Evolutionary conservation across 2,113 vertebrate genomes (phyloP).

Genomic region (Ovibos moschatus): DNA sequence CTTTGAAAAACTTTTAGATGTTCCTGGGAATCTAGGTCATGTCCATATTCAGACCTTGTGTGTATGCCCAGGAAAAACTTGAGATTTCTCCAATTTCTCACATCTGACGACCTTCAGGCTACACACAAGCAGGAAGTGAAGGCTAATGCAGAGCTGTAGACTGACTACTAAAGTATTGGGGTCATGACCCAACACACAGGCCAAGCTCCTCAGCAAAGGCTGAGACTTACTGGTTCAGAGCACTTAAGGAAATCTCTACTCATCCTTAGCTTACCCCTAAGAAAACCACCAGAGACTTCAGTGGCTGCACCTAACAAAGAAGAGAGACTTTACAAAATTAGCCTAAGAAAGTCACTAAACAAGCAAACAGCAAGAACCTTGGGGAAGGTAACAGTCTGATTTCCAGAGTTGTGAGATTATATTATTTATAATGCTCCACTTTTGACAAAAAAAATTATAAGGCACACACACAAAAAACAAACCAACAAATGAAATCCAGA

Average conservation of each 20-base stretch:
- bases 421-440: not conserved
- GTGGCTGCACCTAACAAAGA: not conserved
- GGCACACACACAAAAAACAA: not conserved
- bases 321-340: not conserved
- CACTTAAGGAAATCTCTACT: not conserved
- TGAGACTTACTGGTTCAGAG: not conserved
- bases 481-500: not conserved
- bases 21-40: not conserved
- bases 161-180: not conserved
- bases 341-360: not conserved
- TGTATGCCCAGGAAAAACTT: not conserved
- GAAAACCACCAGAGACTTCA: not conserved
- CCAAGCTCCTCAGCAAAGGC: not conserved
- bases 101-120: not conserved
- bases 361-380: not conserved
- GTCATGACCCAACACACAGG: not conserved
- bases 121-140: not conserved
- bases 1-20: not conserved
- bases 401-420: not conserved
- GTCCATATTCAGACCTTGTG: not conserved
- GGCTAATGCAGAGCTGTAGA: not conserved
- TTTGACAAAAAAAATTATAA: not conserved
- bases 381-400: not conserved
- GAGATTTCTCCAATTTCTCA: not conserved
- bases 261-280: not conserved